A percentile compares a stretch with the other conserved stretches of the same genome.
Evolutionary conservation across 1,140 invertebrate genomes (phyloP).

Genomic region (Chironomus tepperi): DNA sequence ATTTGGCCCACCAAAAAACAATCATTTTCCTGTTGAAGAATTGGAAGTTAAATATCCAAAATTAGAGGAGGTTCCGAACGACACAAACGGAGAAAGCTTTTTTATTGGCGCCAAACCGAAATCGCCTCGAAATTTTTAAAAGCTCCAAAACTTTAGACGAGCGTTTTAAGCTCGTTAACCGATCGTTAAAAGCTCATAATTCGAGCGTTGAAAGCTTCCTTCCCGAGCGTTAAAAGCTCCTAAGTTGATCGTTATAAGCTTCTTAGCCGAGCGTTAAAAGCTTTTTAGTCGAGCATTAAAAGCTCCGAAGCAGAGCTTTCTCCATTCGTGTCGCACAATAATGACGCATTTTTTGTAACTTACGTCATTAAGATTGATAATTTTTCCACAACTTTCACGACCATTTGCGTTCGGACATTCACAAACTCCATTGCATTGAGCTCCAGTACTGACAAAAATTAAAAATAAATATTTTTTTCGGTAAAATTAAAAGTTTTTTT

Average conservation of each 20-base stretch:
- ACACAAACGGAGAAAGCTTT: too few relatives aligned
- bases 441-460: constrained; percentile 30
- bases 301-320: background rate
- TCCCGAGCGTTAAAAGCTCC: background rate
- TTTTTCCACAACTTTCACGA: constrained; percentile 35
- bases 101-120: too few relatives aligned
- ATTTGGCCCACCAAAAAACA: constrained; percentile 38
- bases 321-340: too few relatives aligned
- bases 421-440: constrained; percentile 40
- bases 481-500: background rate
- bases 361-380: constrained; percentile 34
- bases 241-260: background rate
- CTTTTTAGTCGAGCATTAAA: background rate
- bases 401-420: constrained; percentile 39
- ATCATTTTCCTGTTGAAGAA: constrained; percentile 33
- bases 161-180: too few relatives aligned
- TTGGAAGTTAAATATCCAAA: too few relatives aligned
- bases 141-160: too few relatives aligned
- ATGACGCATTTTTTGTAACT: constrained; percentile 26
- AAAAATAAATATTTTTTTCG: background rate
- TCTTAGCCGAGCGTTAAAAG: background rate
- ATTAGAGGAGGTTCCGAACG: too few relatives aligned
- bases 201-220: too few relatives aligned
- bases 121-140: too few relatives aligned
- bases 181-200: too few relatives aligned